phyloP scores from a whole-genome alignment of 2,113 vertebrate species.

The Zosterops hypoxanthus region DNA sequence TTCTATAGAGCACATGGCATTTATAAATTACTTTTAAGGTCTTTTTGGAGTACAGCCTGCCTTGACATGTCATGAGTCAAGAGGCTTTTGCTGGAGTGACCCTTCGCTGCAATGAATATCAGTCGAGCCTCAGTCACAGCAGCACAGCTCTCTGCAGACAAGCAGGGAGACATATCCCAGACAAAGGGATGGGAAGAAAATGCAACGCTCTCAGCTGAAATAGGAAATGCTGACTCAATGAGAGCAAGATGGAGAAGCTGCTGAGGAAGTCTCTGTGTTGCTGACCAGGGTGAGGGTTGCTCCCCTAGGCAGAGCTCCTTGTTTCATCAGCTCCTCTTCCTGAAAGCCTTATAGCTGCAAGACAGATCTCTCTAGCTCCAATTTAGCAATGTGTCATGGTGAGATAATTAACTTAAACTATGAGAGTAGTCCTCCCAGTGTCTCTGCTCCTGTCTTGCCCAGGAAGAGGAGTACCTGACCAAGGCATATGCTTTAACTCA shows the following conservation, averaged over 20 bases:
- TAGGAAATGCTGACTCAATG: not conserved
- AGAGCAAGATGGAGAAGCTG: not conserved
- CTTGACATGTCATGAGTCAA: not conserved
- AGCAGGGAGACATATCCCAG: not conserved
- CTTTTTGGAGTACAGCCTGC: not conserved
- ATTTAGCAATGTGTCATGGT: accelerated
- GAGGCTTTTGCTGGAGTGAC: not conserved
- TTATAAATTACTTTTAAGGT: not conserved
- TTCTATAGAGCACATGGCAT: not conserved
- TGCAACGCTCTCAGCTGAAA: not conserved
- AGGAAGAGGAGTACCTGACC: not conserved
- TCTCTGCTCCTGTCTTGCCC: not conserved
- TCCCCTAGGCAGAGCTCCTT: not conserved
- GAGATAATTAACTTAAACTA: not conserved
- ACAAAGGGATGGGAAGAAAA: not conserved
- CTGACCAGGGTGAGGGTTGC: not conserved
- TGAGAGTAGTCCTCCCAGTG: not conserved
- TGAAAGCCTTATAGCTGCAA: not conserved
- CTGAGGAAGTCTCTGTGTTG: not conserved
- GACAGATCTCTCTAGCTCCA: not conserved
- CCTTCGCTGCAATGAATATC: not conserved
- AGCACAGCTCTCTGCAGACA: not conserved
- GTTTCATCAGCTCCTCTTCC: not conserved
- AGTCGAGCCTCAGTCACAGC: accelerated
- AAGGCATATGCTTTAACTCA: not conserved